Conservation (phyloP, 2,113 vertebrate genomes). For the Vicugna pacos region DNA sequence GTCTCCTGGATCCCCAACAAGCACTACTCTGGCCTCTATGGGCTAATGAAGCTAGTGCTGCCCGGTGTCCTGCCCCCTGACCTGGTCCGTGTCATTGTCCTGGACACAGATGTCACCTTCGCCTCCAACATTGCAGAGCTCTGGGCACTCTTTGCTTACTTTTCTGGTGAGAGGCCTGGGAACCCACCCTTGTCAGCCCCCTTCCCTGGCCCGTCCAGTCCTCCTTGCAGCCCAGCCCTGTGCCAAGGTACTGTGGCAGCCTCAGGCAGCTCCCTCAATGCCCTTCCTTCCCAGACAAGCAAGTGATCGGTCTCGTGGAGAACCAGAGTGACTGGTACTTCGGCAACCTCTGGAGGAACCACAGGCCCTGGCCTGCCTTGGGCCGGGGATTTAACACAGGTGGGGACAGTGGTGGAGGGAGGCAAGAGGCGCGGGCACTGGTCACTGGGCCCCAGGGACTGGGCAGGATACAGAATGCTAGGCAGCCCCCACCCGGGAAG, state of each 20-base stretch:
- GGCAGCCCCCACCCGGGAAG: not conserved
- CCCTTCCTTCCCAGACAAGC: slow-evolving; percentile 88
- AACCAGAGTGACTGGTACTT: slow-evolving; percentile 99
- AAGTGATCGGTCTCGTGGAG: slow-evolving; percentile 97
- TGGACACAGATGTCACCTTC: slow-evolving; percentile 98
- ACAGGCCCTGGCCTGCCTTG: slow-evolving; percentile 96
- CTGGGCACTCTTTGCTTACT: slow-evolving; percentile 96
- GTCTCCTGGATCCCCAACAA: slow-evolving; percentile 99
- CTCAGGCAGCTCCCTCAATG: not conserved
- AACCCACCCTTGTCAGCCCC: not conserved
- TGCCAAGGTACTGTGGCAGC: not conserved
- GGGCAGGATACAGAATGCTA: not conserved
- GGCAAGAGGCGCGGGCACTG: not conserved
- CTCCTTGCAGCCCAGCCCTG: not conserved
- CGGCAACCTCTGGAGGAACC: slow-evolving; percentile 97
- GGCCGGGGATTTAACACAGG: slow-evolving; percentile 99
- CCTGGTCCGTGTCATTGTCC: slow-evolving; percentile 96
- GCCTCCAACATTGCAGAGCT: slow-evolving; percentile 97
- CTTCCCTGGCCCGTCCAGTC: not conserved
- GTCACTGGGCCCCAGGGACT: not conserved
- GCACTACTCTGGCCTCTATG: slow-evolving; percentile 98
- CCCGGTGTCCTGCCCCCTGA: slow-evolving; percentile 92
- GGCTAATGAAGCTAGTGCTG: slow-evolving; percentile 97
- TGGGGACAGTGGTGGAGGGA: slow-evolving; percentile 67
- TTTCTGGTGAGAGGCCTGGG: slow-evolving; percentile 90